Base-by-base conservation (phyloP, 2,113 vertebrate species). In the Scalopus aquaticus region DNA sequence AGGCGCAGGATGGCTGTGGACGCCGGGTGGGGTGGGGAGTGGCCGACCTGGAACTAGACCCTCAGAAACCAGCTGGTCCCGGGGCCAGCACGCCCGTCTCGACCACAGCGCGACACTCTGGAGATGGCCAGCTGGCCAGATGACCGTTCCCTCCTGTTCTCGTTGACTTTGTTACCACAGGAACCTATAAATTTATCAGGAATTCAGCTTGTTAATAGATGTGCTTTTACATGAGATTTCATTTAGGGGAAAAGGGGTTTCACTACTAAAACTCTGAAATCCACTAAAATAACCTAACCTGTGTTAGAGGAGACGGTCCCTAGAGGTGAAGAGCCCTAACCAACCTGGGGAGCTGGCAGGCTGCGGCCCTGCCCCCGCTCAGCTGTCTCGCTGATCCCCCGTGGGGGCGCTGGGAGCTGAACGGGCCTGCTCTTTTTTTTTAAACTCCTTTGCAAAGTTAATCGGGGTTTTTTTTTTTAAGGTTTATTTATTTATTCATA, bases 1-100 rank as follows among this genome's bases (percentile, higher is more conserved):
- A 54, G 19, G 6, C 5, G 0, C 3, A 49, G 37, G 56, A 15
- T 37, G 72, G 73, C 72, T 11, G 0, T 28, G 37, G n/a, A 5
- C 81, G 1, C 1, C n/a, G n/a, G 39, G 26, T 35, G 16, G 20
- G 8, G 20, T 20, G 16, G 17, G 76, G 19, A 37, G 20, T 37
- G 24, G 3, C 5, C n/a, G 42, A 32, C 0, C n/a, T 10, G 19
- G 30, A 46, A 2, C 51, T 1, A 2, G 32, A 19, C 15, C 49
- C 32, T 58, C 6, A 3, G 42, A 37, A 9, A 4, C 35, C 39
- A 32, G 26, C 49, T 13, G 10, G 17, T 2, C 87, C 22, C 1
- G 42, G 30, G 24, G 19, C 51, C 13, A 17, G 5, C 49, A 13
- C 39, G 9, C 22, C n/a, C n/a, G n/a, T n/a, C n/a, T n/a, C n/a